phyloP scores from a whole-genome alignment of 1,140 invertebrate species.

The Oryctes rhinoceros region DNA sequence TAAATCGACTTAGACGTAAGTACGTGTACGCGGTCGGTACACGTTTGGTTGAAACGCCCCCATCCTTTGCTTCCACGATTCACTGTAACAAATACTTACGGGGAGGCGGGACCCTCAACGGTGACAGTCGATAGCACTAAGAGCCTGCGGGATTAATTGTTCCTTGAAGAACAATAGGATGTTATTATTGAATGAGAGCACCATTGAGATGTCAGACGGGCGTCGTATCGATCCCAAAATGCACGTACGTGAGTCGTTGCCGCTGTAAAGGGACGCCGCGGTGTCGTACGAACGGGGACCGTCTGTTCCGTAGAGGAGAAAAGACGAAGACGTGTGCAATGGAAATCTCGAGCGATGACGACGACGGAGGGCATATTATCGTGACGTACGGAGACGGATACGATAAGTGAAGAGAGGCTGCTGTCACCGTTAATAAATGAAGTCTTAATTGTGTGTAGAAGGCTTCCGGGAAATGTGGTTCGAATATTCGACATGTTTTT shows the following conservation, averaged over 20 bases:
- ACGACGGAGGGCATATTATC: no score
- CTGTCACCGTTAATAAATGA: slow-evolving; percentile 1
- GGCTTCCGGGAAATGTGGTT: neutral
- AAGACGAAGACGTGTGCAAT: neutral
- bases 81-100: neutral
- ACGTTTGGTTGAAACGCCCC: no score
- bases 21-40: no score
- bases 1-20: no score
- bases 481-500: no score
- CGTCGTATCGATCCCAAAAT: slow-evolving; percentile 9
- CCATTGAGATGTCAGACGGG: slow-evolving; percentile 13
- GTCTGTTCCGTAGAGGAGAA: no score
- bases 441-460: neutral
- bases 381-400: neutral
- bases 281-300: no score
- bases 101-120: neutral
- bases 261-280: no score
- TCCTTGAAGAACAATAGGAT: neutral
- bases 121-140: neutral
- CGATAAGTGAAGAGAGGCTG: neutral
- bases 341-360: neutral
- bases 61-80: no score
- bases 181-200: slow-evolving; percentile 2
- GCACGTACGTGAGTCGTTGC: neutral
- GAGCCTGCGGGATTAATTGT: neutral